Percentiles rank a stretch among this genome's conserved stretches.
Evolutionary conservation across 2,113 vertebrate genomes (phyloP).

Genomic region (Peromyscus polionotus): DNA sequence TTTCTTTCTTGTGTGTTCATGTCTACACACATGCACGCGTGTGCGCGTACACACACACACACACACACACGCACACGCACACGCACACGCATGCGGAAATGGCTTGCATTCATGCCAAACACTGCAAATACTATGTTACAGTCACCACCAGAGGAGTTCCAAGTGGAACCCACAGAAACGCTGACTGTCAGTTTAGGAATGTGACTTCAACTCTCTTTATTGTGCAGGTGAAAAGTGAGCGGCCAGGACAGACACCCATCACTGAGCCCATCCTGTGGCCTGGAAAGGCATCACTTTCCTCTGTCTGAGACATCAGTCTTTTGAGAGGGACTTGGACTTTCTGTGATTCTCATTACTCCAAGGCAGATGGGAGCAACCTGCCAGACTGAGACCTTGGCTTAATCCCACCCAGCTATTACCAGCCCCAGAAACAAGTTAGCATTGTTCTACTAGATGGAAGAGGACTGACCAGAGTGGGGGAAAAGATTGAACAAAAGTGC

Average conservation of each 20-base stretch:
- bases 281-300: not conserved
- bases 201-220: not conserved
- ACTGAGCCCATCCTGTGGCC: not conserved
- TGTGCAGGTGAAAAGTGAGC: not conserved
- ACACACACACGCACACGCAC: not conserved
- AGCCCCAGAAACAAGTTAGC: not conserved
- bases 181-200: accelerated
- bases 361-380: not conserved
- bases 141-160: not conserved
- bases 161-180: not conserved
- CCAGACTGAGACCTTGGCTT: not conserved
- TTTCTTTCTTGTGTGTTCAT: not conserved
- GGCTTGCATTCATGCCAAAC: not conserved
- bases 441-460: not conserved
- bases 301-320: not conserved
- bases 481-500: not conserved
- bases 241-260: not conserved
- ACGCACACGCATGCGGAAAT: not conserved
- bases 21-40: not conserved
- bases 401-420: too few species aligned
- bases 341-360: not conserved
- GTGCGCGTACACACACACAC: not conserved
- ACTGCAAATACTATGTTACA: not conserved
- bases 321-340: not conserved
- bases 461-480: not conserved